Percentiles rank a stretch among this genome's conserved stretches.
Evolutionary conservation across 2,888 invertebrate genomes (phyloP).

Genomic region (Sinohyriopsis cumingii): DNA sequence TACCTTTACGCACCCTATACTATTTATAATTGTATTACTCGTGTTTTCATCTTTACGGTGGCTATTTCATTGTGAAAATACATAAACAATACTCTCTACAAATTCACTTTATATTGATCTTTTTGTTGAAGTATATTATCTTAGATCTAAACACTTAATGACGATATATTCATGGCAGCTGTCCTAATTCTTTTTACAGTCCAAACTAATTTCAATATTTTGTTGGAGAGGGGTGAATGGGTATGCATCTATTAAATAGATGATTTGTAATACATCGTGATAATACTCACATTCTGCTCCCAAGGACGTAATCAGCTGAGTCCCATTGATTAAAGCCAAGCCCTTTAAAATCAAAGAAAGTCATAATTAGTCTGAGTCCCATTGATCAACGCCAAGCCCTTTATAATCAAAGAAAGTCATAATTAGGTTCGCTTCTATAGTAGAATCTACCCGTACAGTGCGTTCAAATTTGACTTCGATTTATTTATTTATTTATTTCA

Average conservation of each 20-base stretch:
- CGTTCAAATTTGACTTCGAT: no score
- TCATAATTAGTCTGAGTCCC: constrained; percentile 75
- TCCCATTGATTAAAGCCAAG: constrained; percentile 80
- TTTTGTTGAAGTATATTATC: not conserved
- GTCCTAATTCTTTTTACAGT: no score
- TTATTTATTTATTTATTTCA: no score
- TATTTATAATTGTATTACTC: no score
- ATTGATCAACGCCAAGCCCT: constrained; percentile 79
- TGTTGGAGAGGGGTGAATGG: no score
- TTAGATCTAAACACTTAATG: not conserved
- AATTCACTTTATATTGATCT: not conserved
- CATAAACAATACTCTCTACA: not conserved
- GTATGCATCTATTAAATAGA: no score
- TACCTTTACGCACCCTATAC: no score
- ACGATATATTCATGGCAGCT: not conserved
- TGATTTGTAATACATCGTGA: not conserved
- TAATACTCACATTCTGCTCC: constrained; percentile 76
- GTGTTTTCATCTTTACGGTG: no score
- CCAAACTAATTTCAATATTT: no score
- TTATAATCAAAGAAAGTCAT: constrained; percentile 8
- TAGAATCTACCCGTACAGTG: not conserved
- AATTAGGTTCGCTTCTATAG: not conserved
- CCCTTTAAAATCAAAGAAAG: constrained; percentile 68
- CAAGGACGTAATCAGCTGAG: constrained; percentile 79
- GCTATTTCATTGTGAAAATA: not conserved